Base-by-base conservation (phyloP, 2,113 vertebrate species). In the Lepisosteus oculatus region DNA sequence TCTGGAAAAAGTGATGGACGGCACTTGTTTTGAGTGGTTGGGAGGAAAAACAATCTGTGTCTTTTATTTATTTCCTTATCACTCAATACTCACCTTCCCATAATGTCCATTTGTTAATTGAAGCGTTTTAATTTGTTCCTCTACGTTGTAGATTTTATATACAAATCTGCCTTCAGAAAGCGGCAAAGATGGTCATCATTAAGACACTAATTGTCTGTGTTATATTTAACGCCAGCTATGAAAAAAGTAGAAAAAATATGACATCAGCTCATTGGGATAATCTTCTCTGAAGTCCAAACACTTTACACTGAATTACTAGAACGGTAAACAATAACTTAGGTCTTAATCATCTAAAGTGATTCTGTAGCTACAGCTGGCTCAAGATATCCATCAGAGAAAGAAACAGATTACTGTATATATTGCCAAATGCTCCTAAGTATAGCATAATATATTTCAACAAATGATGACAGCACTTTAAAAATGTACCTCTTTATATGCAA, bases 11-110 rank as follows among this genome's bases (percentile, higher is more conserved):
- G 1, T 76, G 47, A 3, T 57, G 0, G 2, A 67, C 64, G 12
- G 81, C 57, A 29, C 80, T 62, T 8, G 61, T 65, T 69, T n/a
- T 0, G 2, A 72, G 84, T 62, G 6, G 61, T 65, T 69, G 12
- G 0, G 2, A 72, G 84, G 70, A 54, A 11, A n/a, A 68, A 5
- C 0, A 4, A 45, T 69, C 41, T 59, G 3, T 14, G 12, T 59
- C n/a, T 59, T 29, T 29, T 29, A 29, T 29, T 29, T 29, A 29
- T 29, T 29, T 29, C 29, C n/a, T 59, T 59, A 12, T 59, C 56
- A 59, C 7, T 59, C 56, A n/a, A 59, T 59, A 14, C 7, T 59
- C 11, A 59, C 56, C n/a, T 12, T 59, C 13, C 13, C 3, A 51
- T 51, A 9, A 4, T 59, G 29, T 29, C 29, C 29, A 29, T 29